Evolutionary conservation across 2,797 vertebrate species (phyloP).

Genomic region (Sebastes melanostomus): DNA sequence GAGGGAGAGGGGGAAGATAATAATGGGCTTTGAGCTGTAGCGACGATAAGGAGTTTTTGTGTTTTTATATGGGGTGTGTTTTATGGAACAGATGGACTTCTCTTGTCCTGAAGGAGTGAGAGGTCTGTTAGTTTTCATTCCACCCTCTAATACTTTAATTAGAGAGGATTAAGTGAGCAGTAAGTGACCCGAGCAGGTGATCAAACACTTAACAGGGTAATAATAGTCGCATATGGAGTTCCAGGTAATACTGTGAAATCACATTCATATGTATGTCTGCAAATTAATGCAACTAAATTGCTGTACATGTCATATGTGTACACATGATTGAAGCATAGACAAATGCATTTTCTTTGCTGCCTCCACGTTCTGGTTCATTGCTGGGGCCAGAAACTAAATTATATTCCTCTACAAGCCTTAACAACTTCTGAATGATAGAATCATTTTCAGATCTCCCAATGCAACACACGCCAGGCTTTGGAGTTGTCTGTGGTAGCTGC

Average conservation of each 20-base stretch:
- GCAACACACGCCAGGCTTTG: not conserved
- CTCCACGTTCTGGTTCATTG: not conserved
- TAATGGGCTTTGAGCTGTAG: conserved; percentile 40
- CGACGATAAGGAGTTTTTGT: conserved; percentile 25
- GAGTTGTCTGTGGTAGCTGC: too few species aligned
- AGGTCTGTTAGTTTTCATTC: conserved; percentile 70
- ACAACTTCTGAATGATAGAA: not conserved
- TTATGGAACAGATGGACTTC: conserved; percentile 69
- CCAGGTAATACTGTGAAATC: not conserved
- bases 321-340: not conserved
- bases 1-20: conserved; percentile 25
- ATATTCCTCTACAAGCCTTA: not conserved
- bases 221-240: conserved; percentile 4
- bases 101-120: conserved; percentile 56
- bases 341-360: not conserved
- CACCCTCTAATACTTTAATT: conserved; percentile 65
- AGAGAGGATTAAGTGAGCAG: conserved; percentile 58
- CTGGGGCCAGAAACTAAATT: not conserved
- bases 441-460: not conserved
- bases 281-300: not conserved
- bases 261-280: not conserved
- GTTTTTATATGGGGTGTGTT: conserved; percentile 53
- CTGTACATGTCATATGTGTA: not conserved
- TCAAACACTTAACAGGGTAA: conserved; percentile 53
- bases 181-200: conserved; percentile 60